A percentile compares a stretch with the other conserved stretches of the same genome.
phyloP scores from a whole-genome alignment of 2,113 vertebrate genomes.

The Pachycephala philippinensis region DNA sequence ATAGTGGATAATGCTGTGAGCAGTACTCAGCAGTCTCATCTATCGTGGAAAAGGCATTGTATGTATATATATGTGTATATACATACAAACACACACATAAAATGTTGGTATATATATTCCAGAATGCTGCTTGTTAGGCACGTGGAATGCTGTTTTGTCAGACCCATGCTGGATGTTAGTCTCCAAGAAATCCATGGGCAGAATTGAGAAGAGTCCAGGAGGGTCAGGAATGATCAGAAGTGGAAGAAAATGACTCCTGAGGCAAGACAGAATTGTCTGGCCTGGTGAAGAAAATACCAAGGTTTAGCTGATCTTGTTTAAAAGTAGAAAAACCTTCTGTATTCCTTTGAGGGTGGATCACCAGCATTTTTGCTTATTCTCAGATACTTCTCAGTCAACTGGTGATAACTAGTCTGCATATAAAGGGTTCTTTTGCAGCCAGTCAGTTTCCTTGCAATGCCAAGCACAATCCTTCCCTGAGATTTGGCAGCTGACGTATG shows the following conservation, averaged over 20 bases:
- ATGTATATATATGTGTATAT: too few species aligned
- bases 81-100: neutral
- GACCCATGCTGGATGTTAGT: fast-evolving
- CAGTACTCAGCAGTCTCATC: neutral
- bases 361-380: neutral
- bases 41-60: neutral
- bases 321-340: neutral
- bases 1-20: neutral
- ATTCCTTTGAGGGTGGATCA: neutral
- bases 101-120: neutral
- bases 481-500: neutral
- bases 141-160: neutral
- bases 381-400: neutral
- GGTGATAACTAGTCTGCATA: neutral
- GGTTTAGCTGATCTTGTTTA: neutral
- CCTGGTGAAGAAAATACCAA: neutral
- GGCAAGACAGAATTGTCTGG: neutral
- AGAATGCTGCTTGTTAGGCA: neutral
- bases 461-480: neutral
- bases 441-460: neutral
- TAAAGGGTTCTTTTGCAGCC: neutral
- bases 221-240: neutral
- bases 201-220: neutral
- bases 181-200: neutral
- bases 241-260: neutral